Evolutionary conservation across 92 coral and sea anemone species (phyloP), one percentile per base, ranked within the genome.

Genomic region (Chrysogorgia sp.): DNA sequence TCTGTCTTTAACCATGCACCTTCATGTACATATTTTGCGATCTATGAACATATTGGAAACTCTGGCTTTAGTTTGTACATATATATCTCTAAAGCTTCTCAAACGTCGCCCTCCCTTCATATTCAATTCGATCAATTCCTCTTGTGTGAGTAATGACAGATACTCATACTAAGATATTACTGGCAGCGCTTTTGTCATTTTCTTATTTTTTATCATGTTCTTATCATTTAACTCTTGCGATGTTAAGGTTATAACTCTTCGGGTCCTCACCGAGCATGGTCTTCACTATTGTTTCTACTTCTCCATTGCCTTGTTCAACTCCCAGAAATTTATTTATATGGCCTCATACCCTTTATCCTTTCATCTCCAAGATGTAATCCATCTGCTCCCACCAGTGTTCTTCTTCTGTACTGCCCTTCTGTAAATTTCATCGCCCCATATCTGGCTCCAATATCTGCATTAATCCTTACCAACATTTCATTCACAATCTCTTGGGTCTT

Each of bases 41-140:
- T 34, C 48, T 34, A 49, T 33, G 74, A 66, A 66, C 20, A 26
- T 29, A 66, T 14, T 26, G 37, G 74, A 41, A 66, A 66, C 74
- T 49, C 48, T 14, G 37, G 37, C 29, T 29, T 66, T 66, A 49
- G 74, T 66, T 66, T 66, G 49, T 49, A 45, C 47, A 49, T 63
- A 63, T 28, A 63, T 63, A 63, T 63, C 70, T 1, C 35, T 33
- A 34, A 66, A 49, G 74, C 55, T 66, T 66, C 26, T 66, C 37
- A 66, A 49, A 19, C 74, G 28, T 26, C 74, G 37, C 74, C 47
- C 33, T 66, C n/a, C n/a, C n/a, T n/a, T n/a, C n/a, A n/a, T n/a
- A n/a, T n/a, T n/a, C n/a, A n/a, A n/a, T n/a, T n/a, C 74, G 32
- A 14, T 32, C 57, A 65, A 22, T 65, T 65, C 74, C 25, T 21